Evolutionary conservation across 2,888 invertebrate genomes (phyloP), one percentile per base, ranked within the genome.

Genomic region (Epirrhoe alternata): DNA sequence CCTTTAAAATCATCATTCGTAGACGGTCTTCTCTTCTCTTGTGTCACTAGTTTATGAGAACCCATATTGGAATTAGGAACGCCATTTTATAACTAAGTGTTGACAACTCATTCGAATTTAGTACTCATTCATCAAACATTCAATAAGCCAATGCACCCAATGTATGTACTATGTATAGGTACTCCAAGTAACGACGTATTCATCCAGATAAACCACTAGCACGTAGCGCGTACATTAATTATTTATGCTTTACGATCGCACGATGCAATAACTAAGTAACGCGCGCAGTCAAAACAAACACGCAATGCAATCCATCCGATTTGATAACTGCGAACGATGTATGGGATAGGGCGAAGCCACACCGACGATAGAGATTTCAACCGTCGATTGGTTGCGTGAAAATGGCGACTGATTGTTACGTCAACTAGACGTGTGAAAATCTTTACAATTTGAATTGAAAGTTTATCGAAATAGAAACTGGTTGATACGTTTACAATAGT

Each of bases 311-410:
- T 83, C 80, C 80, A 77, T 83, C 77, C 79, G 74, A 77, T 85
- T 85, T 85, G 84, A 85, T 85, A 82, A 83, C 82, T 84, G 83
- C 84, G 80, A 75, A 78, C 71, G 68, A 70, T 70, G 77, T 62
- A 51, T 50, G 72, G 50, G 50, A 51, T 59, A 69, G 67, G 70
- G 60, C 38, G 57, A 70, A 49, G 69, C 60, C 70, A 77, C 71
- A 75, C 65, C 62, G 58, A 24, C 12, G 38, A 62, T 61, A 53
- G 56, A 62, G 51, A 62, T 61, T 55, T 57, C 31, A 50, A 60
- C 33, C 45, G 64, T 47, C 64, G 49, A 24, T 33, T 47, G 30
- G 14, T 10, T 33, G 42, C 35, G 42, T 57, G 47, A 30, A 56
- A 45, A 53, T n/a, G 35, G 35, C 35, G 35, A 42, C 12, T 42